These are phyloP conservation scores for Steinernema khuongi DNA, from an alignment of 1,140 invertebrate genomes.

Conservation along the genomic window DNA sequence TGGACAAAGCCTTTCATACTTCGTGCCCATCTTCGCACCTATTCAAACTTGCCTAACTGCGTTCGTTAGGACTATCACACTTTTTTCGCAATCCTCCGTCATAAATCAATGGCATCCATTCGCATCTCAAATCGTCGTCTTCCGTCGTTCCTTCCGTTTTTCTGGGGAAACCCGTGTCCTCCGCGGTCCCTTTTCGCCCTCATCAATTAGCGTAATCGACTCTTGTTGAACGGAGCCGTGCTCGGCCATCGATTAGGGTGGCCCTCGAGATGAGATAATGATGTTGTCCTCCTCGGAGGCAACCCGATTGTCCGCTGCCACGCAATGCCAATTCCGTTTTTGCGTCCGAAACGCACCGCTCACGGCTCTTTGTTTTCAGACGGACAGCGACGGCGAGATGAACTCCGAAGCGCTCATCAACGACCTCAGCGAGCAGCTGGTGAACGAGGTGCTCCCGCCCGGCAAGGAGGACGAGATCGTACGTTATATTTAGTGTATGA, in stretches of 20 bases:
- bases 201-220: constrained; percentile 9
- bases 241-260: not conserved
- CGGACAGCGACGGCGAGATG: not conserved
- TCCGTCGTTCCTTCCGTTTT: too few species aligned
- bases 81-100: too few species aligned
- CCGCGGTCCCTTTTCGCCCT: not conserved
- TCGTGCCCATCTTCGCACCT: too few species aligned
- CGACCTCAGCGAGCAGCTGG: constrained; percentile 4
- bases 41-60: too few species aligned
- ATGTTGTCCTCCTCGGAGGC: not conserved
- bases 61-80: too few species aligned
- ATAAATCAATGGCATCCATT: too few species aligned
- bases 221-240: not conserved
- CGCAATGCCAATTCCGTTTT: not conserved
- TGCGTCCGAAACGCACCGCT: not conserved
- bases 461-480: not conserved
- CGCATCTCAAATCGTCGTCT: not conserved
- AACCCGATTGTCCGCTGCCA: not conserved
- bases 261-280: constrained; percentile 11
- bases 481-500: not conserved
- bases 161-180: not conserved
- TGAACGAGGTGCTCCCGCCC: not conserved
- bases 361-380: not conserved
- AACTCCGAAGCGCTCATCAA: constrained; percentile 3
- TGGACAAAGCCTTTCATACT: too few species aligned